These are phyloP conservation scores for Urosaurus nigricauda DNA, from an alignment of 2,797 vertebrate species.

Conservation along the genomic window DNA sequence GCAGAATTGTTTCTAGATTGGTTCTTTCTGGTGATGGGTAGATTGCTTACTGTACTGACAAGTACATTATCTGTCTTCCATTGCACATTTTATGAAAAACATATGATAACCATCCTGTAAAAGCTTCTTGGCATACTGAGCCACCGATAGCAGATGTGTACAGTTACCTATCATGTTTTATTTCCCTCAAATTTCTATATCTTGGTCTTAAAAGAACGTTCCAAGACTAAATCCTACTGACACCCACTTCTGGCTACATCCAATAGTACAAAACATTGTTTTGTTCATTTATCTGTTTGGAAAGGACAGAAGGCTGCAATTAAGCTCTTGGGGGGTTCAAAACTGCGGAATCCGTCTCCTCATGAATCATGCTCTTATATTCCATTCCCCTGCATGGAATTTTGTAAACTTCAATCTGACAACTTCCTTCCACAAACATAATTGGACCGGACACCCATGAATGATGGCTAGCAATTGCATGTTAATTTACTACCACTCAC, in stretches of 20 bases:
- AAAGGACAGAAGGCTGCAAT: conserved; percentile 39
- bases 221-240: neutral
- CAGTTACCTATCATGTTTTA: too few species aligned
- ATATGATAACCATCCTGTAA: neutral
- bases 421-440: conserved; percentile 45
- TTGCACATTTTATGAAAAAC: neutral
- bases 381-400: conserved; percentile 24
- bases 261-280: neutral
- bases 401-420: conserved; percentile 36
- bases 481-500: conserved; percentile 46
- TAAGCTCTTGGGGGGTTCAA: conserved; percentile 24
- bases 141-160: neutral
- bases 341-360: conserved; percentile 8
- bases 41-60: neutral
- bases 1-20: neutral
- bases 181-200: neutral
- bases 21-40: neutral
- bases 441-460: conserved; percentile 45
- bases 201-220: conserved; percentile 9
- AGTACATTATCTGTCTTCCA: neutral
- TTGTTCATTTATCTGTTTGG: conserved; percentile 20
- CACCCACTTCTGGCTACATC: neutral
- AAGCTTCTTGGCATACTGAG: neutral
- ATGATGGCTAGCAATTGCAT: conserved; percentile 51
- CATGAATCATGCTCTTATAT: neutral